A percentile compares a stretch with the other conserved stretches of the same genome.
Evolutionary conservation across 2,113 vertebrate species (phyloP).

Genomic region (Passer domesticus): DNA sequence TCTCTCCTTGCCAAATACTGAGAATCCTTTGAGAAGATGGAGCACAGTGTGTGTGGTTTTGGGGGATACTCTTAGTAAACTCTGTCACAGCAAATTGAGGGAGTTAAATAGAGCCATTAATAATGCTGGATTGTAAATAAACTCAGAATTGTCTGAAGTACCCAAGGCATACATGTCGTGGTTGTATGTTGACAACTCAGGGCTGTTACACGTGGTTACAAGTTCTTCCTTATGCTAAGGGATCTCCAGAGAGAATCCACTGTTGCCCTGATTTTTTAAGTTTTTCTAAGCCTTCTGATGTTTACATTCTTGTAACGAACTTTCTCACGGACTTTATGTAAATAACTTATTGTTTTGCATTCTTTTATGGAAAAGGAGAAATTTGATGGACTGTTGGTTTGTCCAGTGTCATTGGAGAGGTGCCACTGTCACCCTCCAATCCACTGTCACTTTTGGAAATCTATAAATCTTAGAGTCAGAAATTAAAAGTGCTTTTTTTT

Average conservation of each 20-base stretch:
- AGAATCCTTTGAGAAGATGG: not conserved
- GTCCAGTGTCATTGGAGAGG: too few species aligned
- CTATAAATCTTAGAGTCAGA: too few species aligned
- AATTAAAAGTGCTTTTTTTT: too few species aligned
- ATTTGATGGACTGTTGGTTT: too few species aligned
- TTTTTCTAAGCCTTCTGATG: too few species aligned
- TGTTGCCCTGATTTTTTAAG: too few species aligned
- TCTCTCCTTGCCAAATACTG: not conserved
- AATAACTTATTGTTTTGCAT: too few species aligned
- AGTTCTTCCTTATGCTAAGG: not conserved
- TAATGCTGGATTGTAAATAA: not conserved
- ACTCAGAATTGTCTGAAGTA: not conserved
- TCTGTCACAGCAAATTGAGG: not conserved
- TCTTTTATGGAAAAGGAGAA: too few species aligned
- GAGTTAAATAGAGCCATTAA: rapidly evolving
- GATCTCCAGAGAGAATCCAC: not conserved
- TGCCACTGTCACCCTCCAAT: too few species aligned
- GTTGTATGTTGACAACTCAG: not conserved
- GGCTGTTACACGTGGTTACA: rapidly evolving
- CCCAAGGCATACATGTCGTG: not conserved
- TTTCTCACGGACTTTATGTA: too few species aligned
- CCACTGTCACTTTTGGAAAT: too few species aligned
- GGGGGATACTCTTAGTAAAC: not conserved
- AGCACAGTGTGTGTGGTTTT: not conserved
- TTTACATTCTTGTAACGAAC: too few species aligned